Percentiles rank a stretch among this genome's conserved stretches.
Evolutionary conservation across 2,888 invertebrate genomes (phyloP).

Genomic region (Hypomecis atomaria): DNA sequence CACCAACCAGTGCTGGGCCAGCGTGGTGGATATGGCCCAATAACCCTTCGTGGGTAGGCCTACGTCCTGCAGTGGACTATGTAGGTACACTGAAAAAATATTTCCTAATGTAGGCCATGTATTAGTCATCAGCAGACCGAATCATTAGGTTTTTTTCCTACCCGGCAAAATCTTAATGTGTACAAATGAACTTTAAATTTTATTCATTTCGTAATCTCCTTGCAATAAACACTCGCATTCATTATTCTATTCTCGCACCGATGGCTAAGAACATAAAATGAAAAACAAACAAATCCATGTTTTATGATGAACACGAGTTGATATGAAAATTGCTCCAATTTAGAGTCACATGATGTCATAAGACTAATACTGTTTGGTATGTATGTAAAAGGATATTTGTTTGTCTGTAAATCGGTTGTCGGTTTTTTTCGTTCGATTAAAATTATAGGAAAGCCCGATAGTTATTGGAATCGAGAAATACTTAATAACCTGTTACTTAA

Average conservation of each 20-base stretch:
- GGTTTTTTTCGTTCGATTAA: background rate
- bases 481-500: too few relatives aligned
- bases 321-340: conserved; percentile 76
- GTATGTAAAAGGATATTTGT: conserved; percentile 10
- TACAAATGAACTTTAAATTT: conserved; percentile 6
- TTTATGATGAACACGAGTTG: conserved; percentile 74
- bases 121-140: background rate
- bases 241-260: conserved; percentile 41
- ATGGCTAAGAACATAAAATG: conserved; percentile 53
- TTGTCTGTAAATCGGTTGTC: conserved; percentile 16
- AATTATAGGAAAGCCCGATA: too few relatives aligned
- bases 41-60: too few relatives aligned
- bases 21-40: too few relatives aligned
- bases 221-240: conserved; percentile 20
- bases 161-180: conserved; percentile 1
- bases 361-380: conserved; percentile 21
- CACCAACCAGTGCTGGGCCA: too few relatives aligned
- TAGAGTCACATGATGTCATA: conserved; percentile 72
- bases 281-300: conserved; percentile 72
- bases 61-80: too few relatives aligned
- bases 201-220: conserved; percentile 23
- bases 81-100: too few relatives aligned
- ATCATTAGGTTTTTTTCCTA: background rate
- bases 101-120: too few relatives aligned
- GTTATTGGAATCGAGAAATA: too few relatives aligned